phyloP scores from a whole-genome alignment of 2,797 vertebrate species.

The Austrolebias charrua region DNA sequence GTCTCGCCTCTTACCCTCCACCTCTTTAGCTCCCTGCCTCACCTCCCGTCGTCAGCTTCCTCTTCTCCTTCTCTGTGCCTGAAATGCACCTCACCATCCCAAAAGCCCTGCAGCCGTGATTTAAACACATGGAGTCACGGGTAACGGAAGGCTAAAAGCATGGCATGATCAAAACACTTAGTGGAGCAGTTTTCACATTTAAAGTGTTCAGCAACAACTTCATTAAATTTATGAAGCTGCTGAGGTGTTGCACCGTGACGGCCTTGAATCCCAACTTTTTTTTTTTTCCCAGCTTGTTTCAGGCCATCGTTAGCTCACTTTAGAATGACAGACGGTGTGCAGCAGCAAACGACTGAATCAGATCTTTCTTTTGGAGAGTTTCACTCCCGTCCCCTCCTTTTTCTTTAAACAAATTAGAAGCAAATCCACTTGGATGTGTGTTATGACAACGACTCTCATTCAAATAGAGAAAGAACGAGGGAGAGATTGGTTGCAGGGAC shows the following conservation, averaged over 20 bases:
- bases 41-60: slow-evolving; percentile 1
- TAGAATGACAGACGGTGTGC: slow-evolving; percentile 5
- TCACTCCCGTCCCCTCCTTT: slow-evolving; percentile 60
- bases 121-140: slow-evolving; percentile 70
- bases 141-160: slow-evolving; percentile 62
- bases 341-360: slow-evolving; percentile 44
- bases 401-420: slow-evolving; percentile 83
- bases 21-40: slow-evolving; percentile 9
- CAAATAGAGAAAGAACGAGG: slow-evolving; percentile 68
- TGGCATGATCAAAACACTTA: slow-evolving; percentile 47
- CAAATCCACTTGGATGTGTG: slow-evolving; percentile 80
- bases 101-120: slow-evolving; percentile 51
- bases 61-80: slow-evolving; percentile 41
- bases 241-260: not conserved
- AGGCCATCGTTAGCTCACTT: slow-evolving; percentile 12
- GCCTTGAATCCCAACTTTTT: slow-evolving; percentile 9
- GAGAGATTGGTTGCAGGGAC: slow-evolving; percentile 55
- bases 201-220: slow-evolving; percentile 39
- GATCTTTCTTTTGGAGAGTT: slow-evolving; percentile 58
- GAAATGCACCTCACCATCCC: slow-evolving; percentile 66
- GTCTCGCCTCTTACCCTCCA: slow-evolving; percentile 53
- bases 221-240: slow-evolving; percentile 13
- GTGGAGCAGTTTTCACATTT: slow-evolving; percentile 52
- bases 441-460: slow-evolving; percentile 71
- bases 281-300: slow-evolving; percentile 5